phyloP scores from a whole-genome alignment of 2,797 vertebrate species.

The Anguilla marmorata region DNA sequence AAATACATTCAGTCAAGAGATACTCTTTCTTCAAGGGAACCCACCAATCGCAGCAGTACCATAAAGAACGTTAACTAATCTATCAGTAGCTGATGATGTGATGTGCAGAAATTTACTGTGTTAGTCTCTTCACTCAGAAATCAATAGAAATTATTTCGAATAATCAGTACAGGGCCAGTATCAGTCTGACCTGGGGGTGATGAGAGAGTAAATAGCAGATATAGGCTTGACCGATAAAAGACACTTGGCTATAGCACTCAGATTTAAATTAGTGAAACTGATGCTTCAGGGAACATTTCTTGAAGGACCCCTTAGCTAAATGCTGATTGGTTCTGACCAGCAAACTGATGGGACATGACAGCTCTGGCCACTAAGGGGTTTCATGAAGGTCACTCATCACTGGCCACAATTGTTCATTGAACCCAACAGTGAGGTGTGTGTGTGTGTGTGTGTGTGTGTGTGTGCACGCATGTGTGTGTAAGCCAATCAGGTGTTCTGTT shows the following conservation, averaged over 20 bases:
- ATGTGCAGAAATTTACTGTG: not conserved
- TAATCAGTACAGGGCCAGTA: not conserved
- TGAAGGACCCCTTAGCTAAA: not conserved
- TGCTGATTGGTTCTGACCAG: not conserved
- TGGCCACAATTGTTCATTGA: not conserved
- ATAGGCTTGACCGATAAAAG: not conserved
- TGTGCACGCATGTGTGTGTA: not conserved
- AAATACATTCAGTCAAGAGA: not conserved
- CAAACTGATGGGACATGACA: not conserved
- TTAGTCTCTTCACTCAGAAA: not conserved
- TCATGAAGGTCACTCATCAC: not conserved
- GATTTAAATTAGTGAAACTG: not conserved
- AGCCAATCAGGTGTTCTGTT: not conserved
- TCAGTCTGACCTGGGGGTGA: not conserved
- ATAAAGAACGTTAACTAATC: not conserved
- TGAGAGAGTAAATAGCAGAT: not conserved
- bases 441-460: conserved; percentile 9
- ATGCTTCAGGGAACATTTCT: not conserved
- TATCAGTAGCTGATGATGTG: not conserved
- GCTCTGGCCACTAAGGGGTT: not conserved
- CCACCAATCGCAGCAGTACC: not conserved
- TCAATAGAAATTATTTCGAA: not conserved
- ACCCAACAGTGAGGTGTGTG: not conserved
- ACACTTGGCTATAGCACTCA: not conserved
- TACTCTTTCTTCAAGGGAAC: not conserved